phyloP scores from a whole-genome alignment of 2,797 vertebrate species.

The Enteromius paludinosus region DNA sequence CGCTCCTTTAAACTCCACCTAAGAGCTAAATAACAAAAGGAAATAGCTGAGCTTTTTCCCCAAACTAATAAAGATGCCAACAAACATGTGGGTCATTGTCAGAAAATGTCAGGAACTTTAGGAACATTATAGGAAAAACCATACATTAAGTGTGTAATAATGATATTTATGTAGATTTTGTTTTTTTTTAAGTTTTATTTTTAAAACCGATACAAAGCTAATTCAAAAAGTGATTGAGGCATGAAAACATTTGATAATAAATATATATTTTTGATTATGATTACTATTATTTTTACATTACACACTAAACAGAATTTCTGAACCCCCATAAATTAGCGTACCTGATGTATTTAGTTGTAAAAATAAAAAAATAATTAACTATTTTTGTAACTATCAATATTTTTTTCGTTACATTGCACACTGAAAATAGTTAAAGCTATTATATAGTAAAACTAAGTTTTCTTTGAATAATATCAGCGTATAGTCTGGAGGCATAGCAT shows the following conservation, averaged over 20 bases:
- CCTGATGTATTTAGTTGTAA: too few species aligned
- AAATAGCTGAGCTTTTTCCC: constrained; percentile 24
- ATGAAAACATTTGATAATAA: not conserved
- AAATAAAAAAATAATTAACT: too few species aligned
- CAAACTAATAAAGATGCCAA: constrained; percentile 2
- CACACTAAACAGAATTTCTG: not conserved
- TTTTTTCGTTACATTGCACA: not conserved
- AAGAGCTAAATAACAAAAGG: constrained; percentile 6
- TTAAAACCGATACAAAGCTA: not conserved
- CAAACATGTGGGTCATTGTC: not conserved
- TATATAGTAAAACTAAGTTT: not conserved
- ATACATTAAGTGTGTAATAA: not conserved
- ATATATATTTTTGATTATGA: not conserved
- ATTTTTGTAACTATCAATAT: too few species aligned
- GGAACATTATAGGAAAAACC: not conserved
- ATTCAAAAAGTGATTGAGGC: not conserved
- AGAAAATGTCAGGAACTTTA: not conserved
- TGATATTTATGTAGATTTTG: not conserved
- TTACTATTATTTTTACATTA: not conserved
- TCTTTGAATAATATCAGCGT: not conserved
- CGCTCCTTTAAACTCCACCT: constrained; percentile 27
- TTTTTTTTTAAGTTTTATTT: not conserved
- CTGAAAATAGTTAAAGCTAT: not conserved
- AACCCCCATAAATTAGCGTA: too few species aligned
- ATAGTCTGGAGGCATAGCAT: not conserved